phyloP scores from a whole-genome alignment of 1,140 invertebrate genomes.

The Leptinotarsa defecta region DNA sequence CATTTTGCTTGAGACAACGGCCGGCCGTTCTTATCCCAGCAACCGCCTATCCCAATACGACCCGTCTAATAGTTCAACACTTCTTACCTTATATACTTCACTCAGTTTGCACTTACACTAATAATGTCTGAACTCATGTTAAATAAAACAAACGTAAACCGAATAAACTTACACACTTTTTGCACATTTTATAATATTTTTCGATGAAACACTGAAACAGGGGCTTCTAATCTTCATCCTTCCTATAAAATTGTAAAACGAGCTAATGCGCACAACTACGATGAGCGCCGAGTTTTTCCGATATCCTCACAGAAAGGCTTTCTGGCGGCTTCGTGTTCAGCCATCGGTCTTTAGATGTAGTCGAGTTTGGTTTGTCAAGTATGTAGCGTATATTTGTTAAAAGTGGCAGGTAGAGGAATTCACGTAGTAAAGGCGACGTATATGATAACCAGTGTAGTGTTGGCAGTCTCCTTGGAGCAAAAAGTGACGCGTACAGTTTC shows the following conservation, averaged over 20 bases:
- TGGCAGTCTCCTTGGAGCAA: background rate
- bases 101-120: too few relatives aligned
- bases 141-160: background rate
- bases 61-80: background rate
- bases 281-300: background rate
- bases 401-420: too few relatives aligned
- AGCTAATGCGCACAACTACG: background rate
- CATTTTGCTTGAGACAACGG: constrained; percentile 10
- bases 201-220: background rate
- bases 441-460: background rate
- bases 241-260: background rate
- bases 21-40: constrained; percentile 9
- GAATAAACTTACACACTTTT: background rate
- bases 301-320: background rate
- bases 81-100: too few relatives aligned
- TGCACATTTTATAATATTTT: background rate
- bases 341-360: background rate
- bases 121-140: background rate
- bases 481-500: too few relatives aligned
- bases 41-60: background rate
- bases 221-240: background rate
- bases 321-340: background rate
- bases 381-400: background rate
- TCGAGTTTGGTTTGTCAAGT: background rate
- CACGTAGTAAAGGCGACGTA: background rate